Conservation (phyloP, 2,797 vertebrate species). For the Tokudaia muenninki region DNA sequence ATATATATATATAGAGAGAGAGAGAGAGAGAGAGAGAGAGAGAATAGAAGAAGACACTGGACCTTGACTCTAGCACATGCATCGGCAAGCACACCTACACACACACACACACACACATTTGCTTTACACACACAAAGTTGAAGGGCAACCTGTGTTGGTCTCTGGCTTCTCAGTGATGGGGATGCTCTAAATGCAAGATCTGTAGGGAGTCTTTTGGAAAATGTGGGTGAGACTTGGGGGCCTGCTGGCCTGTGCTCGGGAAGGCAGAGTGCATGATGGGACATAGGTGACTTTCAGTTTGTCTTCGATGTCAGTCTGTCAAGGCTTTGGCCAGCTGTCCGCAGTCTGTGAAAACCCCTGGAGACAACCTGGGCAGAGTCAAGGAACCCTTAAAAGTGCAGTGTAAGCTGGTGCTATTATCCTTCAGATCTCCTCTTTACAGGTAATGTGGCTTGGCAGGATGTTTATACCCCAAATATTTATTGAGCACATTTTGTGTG, state of each 20-base stretch:
- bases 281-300: background rate
- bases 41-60: background rate
- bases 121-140: background rate
- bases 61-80: background rate
- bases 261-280: background rate
- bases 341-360: rapidly evolving
- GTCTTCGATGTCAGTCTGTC: rapidly evolving
- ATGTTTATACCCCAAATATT: background rate
- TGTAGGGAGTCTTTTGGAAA: background rate
- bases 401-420: background rate
- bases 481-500: background rate
- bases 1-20: background rate
- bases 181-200: background rate
- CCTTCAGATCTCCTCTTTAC: background rate
- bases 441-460: background rate
- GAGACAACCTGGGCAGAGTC: background rate
- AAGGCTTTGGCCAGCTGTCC: background rate
- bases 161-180: background rate
- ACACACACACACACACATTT: background rate
- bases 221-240: background rate
- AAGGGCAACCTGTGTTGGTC: background rate
- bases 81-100: background rate
- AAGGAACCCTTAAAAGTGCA: background rate
- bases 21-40: background rate
- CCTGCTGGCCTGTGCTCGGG: background rate